phyloP scores from a whole-genome alignment of 2,888 invertebrate genomes.

The Brenthis hecate region DNA sequence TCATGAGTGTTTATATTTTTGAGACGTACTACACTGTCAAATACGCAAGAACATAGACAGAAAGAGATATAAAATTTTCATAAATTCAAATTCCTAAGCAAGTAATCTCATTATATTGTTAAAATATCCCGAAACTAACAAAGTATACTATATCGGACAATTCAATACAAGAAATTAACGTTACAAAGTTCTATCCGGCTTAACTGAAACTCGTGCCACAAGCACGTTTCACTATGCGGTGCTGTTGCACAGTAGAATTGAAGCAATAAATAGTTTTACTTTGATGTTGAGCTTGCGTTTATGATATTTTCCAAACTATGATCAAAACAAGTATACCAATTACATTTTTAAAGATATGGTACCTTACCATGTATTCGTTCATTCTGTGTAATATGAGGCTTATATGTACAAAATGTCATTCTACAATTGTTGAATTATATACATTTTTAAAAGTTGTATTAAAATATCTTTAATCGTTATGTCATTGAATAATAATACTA shows the following conservation, averaged over 20 bases:
- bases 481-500: too few relatives aligned
- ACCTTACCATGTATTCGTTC: too few relatives aligned
- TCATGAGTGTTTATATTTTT: too few relatives aligned
- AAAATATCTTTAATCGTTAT: too few relatives aligned
- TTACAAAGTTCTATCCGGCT: constrained; percentile 8
- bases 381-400: too few relatives aligned
- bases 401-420: too few relatives aligned
- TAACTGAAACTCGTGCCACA: constrained; percentile 12
- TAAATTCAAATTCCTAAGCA: not conserved
- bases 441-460: too few relatives aligned
- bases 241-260: constrained; percentile 11
- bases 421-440: too few relatives aligned
- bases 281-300: constrained; percentile 11
- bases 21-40: too few relatives aligned
- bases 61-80: too few relatives aligned
- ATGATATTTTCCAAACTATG: constrained; percentile 5
- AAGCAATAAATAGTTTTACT: constrained; percentile 17
- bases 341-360: too few relatives aligned
- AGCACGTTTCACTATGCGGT: constrained; percentile 14
- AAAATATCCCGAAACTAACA: constrained; percentile 5
- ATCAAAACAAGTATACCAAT: not conserved
- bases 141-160: constrained; percentile 1
- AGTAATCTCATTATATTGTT: not conserved
- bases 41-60: too few relatives aligned
- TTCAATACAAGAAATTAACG: constrained; percentile 13